These are phyloP conservation scores for Carcinoscorpius rotundicauda DNA, from an alignment of 1,140 invertebrate genomes.

Conservation along the genomic window DNA sequence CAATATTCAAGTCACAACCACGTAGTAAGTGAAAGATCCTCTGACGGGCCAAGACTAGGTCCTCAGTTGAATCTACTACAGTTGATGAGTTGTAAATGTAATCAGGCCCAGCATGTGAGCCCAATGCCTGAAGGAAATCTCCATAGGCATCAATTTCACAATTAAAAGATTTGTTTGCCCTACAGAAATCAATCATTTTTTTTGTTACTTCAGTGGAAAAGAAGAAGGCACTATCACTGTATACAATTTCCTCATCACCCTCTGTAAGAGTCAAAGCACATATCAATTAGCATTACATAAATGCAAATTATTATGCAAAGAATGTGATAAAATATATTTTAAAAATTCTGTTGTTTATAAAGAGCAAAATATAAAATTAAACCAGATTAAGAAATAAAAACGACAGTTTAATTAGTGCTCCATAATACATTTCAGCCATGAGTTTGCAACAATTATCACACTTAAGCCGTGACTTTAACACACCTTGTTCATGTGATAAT, in stretches of 20 bases:
- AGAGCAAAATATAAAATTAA: too few relatives aligned
- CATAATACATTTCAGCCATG: too few relatives aligned
- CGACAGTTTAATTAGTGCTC: too few relatives aligned
- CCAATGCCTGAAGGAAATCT: slow-evolving; percentile 38
- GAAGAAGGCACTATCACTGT: slow-evolving; percentile 39
- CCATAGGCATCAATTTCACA: slow-evolving; percentile 41
- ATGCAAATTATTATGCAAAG: too few relatives aligned
- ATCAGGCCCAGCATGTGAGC: slow-evolving; percentile 26
- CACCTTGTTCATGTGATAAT: too few relatives aligned
- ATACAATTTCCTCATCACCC: slow-evolving; percentile 28
- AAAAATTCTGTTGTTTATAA: too few relatives aligned
- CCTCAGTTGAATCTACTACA: slow-evolving; percentile 26
- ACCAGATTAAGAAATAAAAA: too few relatives aligned
- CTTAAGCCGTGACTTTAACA: too few relatives aligned
- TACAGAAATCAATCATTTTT: slow-evolving; percentile 31
- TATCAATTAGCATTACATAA: too few relatives aligned
- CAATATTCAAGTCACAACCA: slow-evolving; percentile 27
- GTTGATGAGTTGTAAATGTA: slow-evolving; percentile 29
- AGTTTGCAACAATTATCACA: too few relatives aligned
- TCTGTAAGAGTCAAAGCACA: neutral
- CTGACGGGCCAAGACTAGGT: slow-evolving; percentile 20
- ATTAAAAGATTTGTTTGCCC: slow-evolving; percentile 26
- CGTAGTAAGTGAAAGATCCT: slow-evolving; percentile 29
- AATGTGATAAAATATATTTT: too few relatives aligned
- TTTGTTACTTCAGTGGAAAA: slow-evolving; percentile 33